Conservation (phyloP, 35 echinoderm and acorn worm genomes). For the Holothuria glaberrima region DNA sequence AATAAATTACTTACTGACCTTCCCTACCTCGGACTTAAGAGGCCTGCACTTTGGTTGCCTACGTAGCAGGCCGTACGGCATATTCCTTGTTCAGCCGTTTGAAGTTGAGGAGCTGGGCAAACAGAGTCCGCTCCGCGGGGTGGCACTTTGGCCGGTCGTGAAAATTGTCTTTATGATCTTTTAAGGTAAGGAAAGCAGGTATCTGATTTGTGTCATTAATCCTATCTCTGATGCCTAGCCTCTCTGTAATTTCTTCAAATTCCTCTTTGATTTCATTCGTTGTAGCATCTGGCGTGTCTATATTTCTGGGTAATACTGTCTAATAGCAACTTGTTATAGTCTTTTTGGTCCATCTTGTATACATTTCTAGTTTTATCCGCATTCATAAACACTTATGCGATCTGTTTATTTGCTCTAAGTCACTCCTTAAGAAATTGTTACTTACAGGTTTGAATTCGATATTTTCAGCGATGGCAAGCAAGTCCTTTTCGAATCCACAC, state of each 20-base stretch:
- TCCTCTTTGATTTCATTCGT: background rate
- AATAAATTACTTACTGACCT: background rate
- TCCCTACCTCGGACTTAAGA: background rate
- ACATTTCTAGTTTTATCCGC: background rate
- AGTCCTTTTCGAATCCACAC: background rate
- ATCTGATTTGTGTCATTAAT: background rate
- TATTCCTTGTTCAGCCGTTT: no score
- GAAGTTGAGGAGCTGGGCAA: no score
- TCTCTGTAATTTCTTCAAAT: no score
- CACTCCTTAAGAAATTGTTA: background rate
- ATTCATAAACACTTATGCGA: background rate
- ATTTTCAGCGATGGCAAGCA: background rate
- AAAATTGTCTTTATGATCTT: background rate
- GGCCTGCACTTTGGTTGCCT: background rate
- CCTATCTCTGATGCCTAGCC: background rate
- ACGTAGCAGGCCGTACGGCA: no score
- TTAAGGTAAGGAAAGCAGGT: background rate
- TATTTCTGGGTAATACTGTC: background rate
- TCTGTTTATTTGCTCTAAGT: background rate
- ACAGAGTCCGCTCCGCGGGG: no score
- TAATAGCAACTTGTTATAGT: background rate
- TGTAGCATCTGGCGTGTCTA: background rate
- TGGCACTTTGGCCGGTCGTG: background rate
- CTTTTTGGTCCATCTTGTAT: background rate
- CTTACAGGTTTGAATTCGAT: background rate